Evolutionary conservation across 2,113 vertebrate genomes (phyloP).

Genomic region (Cyphomyrus discorhynchus): DNA sequence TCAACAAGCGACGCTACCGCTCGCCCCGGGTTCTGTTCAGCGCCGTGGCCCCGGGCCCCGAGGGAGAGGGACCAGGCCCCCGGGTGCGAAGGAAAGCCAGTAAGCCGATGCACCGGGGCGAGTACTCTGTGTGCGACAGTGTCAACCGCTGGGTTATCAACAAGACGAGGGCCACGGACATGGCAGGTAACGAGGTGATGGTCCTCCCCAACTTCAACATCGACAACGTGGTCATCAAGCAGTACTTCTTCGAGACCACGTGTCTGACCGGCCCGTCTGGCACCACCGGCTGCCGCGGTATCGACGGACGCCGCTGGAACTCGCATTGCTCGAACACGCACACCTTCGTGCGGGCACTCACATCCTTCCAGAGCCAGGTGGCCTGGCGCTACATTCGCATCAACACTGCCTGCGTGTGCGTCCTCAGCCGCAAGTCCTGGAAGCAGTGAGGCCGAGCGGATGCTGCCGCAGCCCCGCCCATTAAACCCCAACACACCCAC

Average conservation of each 20-base stretch:
- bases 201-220: conserved; percentile 85
- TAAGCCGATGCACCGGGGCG: conserved; percentile 79
- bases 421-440: conserved; percentile 85
- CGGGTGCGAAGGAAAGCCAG: conserved; percentile 66
- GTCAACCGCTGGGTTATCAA: conserved; percentile 86
- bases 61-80: conserved; percentile 59
- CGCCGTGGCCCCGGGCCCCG: conserved; percentile 64
- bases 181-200: conserved; percentile 84
- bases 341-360: conserved; percentile 89
- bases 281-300: conserved; percentile 80
- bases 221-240: conserved; percentile 84
- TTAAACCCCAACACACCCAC: conserved; percentile 27
- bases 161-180: conserved; percentile 86
- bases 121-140: conserved; percentile 94
- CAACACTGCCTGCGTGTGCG: conserved; percentile 89
- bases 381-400: conserved; percentile 93
- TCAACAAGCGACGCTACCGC: conserved; percentile 73
- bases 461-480: conserved; percentile 29
- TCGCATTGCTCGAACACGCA: conserved; percentile 96
- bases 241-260: conserved; percentile 95
- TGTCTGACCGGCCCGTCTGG: conserved; percentile 63
- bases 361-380: conserved; percentile 75
- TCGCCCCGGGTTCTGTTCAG: conserved; percentile 90
- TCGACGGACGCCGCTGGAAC: conserved; percentile 94
- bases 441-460: conserved; percentile 57